A percentile compares a stretch with the other conserved stretches of the same genome.
phyloP scores from a whole-genome alignment of 2,797 vertebrate genomes.

The Sebastes minor region DNA sequence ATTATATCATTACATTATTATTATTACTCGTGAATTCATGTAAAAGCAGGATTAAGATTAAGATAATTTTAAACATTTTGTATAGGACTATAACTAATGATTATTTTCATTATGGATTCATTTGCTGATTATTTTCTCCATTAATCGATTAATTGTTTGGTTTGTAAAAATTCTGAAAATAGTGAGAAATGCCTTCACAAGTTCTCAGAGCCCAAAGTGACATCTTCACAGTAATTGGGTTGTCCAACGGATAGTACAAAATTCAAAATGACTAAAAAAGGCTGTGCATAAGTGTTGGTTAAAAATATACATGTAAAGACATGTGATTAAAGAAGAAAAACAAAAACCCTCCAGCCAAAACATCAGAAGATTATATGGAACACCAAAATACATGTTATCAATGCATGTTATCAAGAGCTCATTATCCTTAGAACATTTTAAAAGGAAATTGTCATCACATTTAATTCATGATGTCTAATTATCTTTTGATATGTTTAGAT shows the following conservation, averaged over 20 bases:
- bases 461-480: no score
- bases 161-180: neutral
- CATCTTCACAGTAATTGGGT: neutral
- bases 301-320: no score
- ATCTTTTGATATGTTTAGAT: no score
- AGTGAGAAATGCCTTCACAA: neutral
- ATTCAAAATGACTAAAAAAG: neutral
- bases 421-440: neutral
- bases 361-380: neutral
- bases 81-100: neutral
- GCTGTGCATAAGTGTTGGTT: no score
- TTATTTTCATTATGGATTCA: neutral
- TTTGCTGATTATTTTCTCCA: neutral
- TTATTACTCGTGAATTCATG: no score
- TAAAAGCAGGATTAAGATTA: no score
- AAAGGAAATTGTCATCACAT: no score
- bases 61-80: no score
- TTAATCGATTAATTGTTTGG: neutral
- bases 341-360: neutral
- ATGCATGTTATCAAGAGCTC: no score
- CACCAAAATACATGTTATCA: no score
- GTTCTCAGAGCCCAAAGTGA: neutral
- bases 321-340: no score
- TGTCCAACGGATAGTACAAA: neutral
- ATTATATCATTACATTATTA: no score